phyloP scores from a whole-genome alignment of 2,888 invertebrate species.

The Blastobasis adustella region DNA sequence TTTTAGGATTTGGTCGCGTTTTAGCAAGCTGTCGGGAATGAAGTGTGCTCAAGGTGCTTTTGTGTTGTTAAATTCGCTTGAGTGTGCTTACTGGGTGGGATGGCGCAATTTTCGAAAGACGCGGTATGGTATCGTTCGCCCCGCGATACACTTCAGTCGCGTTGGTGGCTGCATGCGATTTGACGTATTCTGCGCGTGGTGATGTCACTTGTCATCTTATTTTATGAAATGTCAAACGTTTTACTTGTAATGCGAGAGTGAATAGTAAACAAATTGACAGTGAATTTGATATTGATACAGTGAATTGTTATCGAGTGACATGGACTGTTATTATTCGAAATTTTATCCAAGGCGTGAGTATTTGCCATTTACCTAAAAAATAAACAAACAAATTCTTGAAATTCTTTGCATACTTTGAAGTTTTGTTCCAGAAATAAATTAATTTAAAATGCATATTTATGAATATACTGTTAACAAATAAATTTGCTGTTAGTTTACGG shows the following conservation, averaged over 20 bases:
- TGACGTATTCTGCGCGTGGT: constrained; percentile 73
- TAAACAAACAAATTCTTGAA: constrained; percentile 64
- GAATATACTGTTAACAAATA: no score
- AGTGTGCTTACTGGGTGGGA: constrained; percentile 71
- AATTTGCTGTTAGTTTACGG: no score
- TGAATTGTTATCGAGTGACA: constrained; percentile 57
- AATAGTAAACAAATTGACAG: constrained; percentile 68
- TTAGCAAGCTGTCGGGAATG: constrained; percentile 64
- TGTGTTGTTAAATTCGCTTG: constrained; percentile 72
- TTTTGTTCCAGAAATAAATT: not conserved
- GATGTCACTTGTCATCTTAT: constrained; percentile 72
- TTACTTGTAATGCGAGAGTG: constrained; percentile 65
- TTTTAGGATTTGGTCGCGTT: constrained; percentile 59
- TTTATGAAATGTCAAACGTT: constrained; percentile 72
- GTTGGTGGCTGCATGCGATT: constrained; percentile 74
- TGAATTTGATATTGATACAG: constrained; percentile 60
- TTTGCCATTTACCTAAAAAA: constrained; percentile 43
- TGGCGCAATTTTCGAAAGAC: constrained; percentile 78
- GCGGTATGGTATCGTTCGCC: constrained; percentile 74
- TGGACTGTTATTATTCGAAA: constrained; percentile 75
- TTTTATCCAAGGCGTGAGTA: constrained; percentile 75
- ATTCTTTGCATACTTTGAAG: constrained; percentile 27
- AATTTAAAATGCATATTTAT: not conserved
- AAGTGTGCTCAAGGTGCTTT: constrained; percentile 72
- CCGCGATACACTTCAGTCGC: constrained; percentile 75